phyloP scores from a whole-genome alignment of 2,888 invertebrate species.

The Athripsodes cinereus region DNA sequence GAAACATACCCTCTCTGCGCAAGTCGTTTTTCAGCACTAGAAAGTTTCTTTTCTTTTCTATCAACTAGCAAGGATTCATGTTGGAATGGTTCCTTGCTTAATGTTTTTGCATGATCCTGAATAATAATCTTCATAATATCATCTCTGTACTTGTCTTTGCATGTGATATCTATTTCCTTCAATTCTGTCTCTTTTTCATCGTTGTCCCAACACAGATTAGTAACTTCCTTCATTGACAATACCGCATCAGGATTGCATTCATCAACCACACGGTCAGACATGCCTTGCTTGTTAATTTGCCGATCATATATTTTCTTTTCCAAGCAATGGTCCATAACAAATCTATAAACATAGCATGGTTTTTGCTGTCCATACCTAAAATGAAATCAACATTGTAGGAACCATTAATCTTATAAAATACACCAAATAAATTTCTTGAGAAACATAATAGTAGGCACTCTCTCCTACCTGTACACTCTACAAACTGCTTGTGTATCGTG shows the following conservation, averaged over 20 bases:
- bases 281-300: conserved; percentile 97
- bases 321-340: conserved; percentile 94
- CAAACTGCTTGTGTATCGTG: conserved; percentile 98
- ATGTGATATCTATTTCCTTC: conserved; percentile 18
- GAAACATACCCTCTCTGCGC: conserved; percentile 67
- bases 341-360: conserved; percentile 90
- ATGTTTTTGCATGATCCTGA: conserved; percentile 53
- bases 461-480: conserved; percentile 70
- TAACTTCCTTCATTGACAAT: conserved; percentile 81
- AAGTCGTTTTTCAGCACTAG: conserved; percentile 86
- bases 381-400: conserved; percentile 1
- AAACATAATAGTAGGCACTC: too few species aligned
- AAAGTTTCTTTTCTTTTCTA: conserved; percentile 89
- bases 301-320: conserved; percentile 98
- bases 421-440: too few species aligned
- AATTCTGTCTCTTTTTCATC: conserved; percentile 52
- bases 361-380: conserved; percentile 88
- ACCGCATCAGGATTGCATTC: conserved; percentile 97
- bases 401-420: too few species aligned
- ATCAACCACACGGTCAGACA: conserved; percentile 97
- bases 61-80: conserved; percentile 94
- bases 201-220: conserved; percentile 84
- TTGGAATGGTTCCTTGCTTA: conserved; percentile 85
- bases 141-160: conserved; percentile 71
- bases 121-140: conserved; percentile 72